Conservation (phyloP, 2,797 vertebrate species). For the Antennarius maculatus region DNA sequence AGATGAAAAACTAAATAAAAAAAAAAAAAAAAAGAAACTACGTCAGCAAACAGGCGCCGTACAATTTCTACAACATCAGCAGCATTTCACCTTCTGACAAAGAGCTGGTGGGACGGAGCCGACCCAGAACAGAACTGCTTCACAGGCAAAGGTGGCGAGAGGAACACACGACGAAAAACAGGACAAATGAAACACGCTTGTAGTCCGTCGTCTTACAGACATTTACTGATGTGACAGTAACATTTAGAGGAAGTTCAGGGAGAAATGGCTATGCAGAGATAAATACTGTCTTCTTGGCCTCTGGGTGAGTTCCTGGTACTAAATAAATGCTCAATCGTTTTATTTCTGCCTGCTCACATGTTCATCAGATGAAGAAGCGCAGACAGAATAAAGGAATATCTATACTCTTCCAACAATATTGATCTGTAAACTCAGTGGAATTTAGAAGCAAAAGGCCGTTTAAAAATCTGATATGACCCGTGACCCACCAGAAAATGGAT, state of each 20-base stretch:
- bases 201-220: constrained; percentile 18
- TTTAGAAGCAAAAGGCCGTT: too few species aligned
- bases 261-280: constrained; percentile 11
- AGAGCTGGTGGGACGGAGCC: constrained; percentile 63
- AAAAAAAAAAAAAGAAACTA: constrained; percentile 43
- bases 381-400: constrained; percentile 5
- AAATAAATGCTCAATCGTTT: constrained; percentile 32
- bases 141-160: constrained; percentile 71
- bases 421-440: background rate
- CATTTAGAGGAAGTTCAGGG: constrained; percentile 11
- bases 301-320: constrained; percentile 19
- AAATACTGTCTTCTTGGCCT: constrained; percentile 34
- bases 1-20: background rate
- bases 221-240: constrained; percentile 27
- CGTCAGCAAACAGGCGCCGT: constrained; percentile 62
- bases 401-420: constrained; percentile 12
- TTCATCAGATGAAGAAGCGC: constrained; percentile 30
- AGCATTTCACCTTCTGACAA: constrained; percentile 75
- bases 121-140: constrained; percentile 67
- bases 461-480: too few species aligned
- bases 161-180: constrained; percentile 52
- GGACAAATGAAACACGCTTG: constrained; percentile 48
- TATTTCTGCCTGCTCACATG: constrained; percentile 29
- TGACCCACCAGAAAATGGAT: too few species aligned
- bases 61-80: constrained; percentile 75